phyloP scores from a whole-genome alignment of 2,113 vertebrate genomes.

The Polypterus bichir region DNA sequence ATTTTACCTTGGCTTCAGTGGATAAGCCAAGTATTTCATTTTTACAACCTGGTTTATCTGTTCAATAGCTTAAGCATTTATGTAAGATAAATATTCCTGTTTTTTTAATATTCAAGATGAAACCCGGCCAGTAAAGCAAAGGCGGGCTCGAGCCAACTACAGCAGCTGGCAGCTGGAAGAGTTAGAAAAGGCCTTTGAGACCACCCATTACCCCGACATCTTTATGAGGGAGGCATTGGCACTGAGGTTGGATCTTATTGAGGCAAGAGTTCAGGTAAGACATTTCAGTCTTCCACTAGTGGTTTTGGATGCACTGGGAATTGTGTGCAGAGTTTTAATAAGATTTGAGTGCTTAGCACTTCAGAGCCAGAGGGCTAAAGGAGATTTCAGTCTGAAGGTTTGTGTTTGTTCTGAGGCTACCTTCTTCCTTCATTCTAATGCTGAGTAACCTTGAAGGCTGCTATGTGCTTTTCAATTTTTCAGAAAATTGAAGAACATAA shows the following conservation, averaged over 20 bases:
- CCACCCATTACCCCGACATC: conserved; percentile 67
- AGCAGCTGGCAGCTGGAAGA: conserved; percentile 75
- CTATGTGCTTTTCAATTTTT: too few species aligned
- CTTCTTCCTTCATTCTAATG: too few species aligned
- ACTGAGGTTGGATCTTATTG: conserved; percentile 63
- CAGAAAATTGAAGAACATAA: too few species aligned
- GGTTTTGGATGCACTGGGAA: too few species aligned
- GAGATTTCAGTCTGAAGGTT: background rate
- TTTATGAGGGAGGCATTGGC: conserved; percentile 72
- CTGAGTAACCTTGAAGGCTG: too few species aligned
- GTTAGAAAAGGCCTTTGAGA: conserved; percentile 65
- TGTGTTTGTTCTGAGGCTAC: background rate
- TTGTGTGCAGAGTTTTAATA: too few species aligned
- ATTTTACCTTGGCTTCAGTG: too few species aligned
- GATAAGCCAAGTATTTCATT: too few species aligned
- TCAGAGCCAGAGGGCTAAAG: too few species aligned
- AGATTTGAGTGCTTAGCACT: too few species aligned
- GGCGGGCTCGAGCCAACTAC: conserved; percentile 69
- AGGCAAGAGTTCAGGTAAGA: conserved; percentile 64
- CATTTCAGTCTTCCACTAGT: background rate
- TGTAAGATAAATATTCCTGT: conserved; percentile 1
- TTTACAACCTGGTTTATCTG: too few species aligned
- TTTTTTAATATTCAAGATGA: conserved; percentile 54
- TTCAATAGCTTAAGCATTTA: too few species aligned
- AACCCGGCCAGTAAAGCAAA: conserved; percentile 63